Evolutionary conservation across 2,113 vertebrate genomes (phyloP).

Genomic region (Alethe diademata): DNA sequence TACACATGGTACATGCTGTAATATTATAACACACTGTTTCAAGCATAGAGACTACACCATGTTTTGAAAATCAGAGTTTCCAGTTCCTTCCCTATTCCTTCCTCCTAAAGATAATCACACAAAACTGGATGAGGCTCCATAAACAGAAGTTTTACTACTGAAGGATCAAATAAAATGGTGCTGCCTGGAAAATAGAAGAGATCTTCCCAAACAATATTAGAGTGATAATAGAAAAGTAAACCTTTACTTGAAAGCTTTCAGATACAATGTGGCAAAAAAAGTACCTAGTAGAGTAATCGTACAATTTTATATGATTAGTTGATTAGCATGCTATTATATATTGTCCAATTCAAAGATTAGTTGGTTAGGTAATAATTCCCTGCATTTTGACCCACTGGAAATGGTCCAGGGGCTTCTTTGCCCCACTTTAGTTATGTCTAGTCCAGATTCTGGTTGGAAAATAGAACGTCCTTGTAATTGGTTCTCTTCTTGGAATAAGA

Average conservation of each 20-base stretch:
- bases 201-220: background rate
- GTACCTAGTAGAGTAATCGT: accelerated
- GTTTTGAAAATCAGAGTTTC: background rate
- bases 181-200: background rate
- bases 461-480: background rate
- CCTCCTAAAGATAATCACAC: background rate
- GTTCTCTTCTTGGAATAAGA: background rate
- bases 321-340: background rate
- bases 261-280: background rate
- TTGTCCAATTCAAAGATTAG: background rate
- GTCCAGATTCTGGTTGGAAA: background rate
- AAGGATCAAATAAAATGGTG: background rate
- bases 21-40: background rate
- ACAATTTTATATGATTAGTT: background rate
- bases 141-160: background rate
- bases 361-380: background rate
- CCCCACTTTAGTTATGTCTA: background rate
- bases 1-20: background rate
- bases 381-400: background rate
- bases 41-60: background rate
- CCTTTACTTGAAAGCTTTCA: background rate
- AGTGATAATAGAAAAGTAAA: background rate
- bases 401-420: background rate
- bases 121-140: background rate
- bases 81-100: background rate